Evolutionary conservation across 2,113 vertebrate species (phyloP).

Genomic region (Coregonus clupeaformis): DNA sequence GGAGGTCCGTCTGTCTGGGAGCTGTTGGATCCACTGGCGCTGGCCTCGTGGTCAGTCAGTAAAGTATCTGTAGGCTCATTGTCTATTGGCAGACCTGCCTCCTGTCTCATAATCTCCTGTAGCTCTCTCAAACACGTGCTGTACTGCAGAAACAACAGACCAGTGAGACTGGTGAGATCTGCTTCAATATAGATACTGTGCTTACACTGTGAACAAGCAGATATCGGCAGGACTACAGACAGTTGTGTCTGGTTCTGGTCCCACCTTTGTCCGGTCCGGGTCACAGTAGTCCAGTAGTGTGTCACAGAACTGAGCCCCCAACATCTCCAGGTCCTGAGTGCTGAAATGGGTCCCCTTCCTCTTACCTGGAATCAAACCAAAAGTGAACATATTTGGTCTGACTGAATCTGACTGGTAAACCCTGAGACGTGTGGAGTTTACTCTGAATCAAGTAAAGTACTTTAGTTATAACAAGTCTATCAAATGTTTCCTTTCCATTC

Average conservation of each 20-base stretch:
- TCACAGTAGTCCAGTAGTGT: constrained; percentile 69
- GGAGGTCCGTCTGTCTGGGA: constrained; percentile 65
- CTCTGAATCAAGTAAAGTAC: neutral
- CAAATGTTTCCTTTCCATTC: neutral
- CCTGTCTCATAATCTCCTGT: constrained; percentile 56
- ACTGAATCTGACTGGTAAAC: neutral
- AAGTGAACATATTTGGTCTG: neutral
- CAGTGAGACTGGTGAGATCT: neutral
- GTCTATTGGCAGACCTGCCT: constrained; percentile 28
- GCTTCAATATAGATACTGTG: neutral
- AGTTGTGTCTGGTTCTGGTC: neutral
- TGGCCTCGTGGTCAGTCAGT: constrained; percentile 58
- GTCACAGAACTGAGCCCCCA: constrained; percentile 75
- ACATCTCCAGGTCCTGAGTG: constrained; percentile 67
- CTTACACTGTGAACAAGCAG: constrained; percentile 1
- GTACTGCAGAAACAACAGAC: constrained; percentile 52
- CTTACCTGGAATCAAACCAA: constrained; percentile 57
- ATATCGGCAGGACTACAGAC: neutral
- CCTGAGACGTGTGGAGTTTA: neutral
- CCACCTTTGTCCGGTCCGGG: constrained; percentile 68
- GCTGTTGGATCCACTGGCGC: constrained; percentile 69
- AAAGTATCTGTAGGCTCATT: constrained; percentile 23
- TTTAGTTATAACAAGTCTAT: neutral
- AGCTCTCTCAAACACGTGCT: constrained; percentile 66
- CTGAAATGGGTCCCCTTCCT: constrained; percentile 69